Percentiles rank a stretch among this genome's conserved stretches.
Conservation (phyloP, 30 jellyfish, hydroid and myxozoan genomes). For the Haliclystus octoradiatus region DNA sequence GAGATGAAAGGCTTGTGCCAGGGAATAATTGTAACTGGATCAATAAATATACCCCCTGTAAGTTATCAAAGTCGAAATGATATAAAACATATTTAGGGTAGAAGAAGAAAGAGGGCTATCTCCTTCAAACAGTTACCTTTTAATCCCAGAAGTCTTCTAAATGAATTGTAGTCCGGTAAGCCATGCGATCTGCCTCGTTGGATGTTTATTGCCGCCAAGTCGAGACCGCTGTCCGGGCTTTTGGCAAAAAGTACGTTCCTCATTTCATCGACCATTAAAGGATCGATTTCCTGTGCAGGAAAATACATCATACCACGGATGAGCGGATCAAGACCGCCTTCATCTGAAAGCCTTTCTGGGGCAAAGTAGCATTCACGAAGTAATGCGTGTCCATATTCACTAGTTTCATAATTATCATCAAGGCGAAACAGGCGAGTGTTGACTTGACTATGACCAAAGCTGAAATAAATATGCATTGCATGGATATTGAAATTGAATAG, state of each 20-base stretch:
- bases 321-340: slow-evolving; percentile 96
- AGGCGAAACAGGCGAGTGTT: slow-evolving; percentile 72
- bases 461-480: too few relatives aligned
- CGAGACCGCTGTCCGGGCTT: slow-evolving; percentile 74
- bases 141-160: slow-evolving; percentile 52
- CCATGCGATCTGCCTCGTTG: slow-evolving; percentile 99
- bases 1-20: too few relatives aligned
- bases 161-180: slow-evolving; percentile 80
- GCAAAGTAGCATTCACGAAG: slow-evolving; percentile 83
- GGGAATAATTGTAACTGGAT: too few relatives aligned
- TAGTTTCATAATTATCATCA: slow-evolving; percentile 43
- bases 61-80: too few relatives aligned
- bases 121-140: too few relatives aligned
- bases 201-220: slow-evolving; percentile 77
- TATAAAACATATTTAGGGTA: too few relatives aligned
- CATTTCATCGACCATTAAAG: slow-evolving; percentile 80
- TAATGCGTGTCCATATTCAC: slow-evolving; percentile 67
- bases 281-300: slow-evolving; percentile 89
- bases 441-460: slow-evolving; percentile 98
- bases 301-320: slow-evolving; percentile 63
- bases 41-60: too few relatives aligned
- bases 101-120: too few relatives aligned
- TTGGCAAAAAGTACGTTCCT: slow-evolving; percentile 80
- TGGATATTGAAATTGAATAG: too few relatives aligned
- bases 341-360: slow-evolving; percentile 66